Percentiles rank a stretch among this genome's conserved stretches.
Evolutionary conservation across 64 coral and sea anemone genomes (phyloP).

Genomic region (Stylophora pistillata): DNA sequence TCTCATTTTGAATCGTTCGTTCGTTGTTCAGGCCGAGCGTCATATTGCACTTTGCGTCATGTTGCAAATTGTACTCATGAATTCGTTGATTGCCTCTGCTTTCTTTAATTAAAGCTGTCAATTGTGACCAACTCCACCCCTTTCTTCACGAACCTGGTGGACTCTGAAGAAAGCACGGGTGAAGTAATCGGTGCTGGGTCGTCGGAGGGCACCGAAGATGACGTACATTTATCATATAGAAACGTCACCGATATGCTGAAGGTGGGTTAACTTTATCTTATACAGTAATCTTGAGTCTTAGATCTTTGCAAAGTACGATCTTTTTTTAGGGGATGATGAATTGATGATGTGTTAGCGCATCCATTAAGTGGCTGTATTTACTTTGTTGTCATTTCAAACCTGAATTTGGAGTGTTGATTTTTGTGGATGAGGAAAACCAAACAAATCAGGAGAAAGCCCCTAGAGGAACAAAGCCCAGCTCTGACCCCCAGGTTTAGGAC

Average conservation of each 20-base stretch:
- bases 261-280: slow-evolving; percentile 17
- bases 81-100: not conserved
- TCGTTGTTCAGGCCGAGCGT: not conserved
- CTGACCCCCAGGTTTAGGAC: not conserved
- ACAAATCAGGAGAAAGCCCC: too few relatives aligned
- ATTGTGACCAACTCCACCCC: slow-evolving; percentile 61
- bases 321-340: too few relatives aligned
- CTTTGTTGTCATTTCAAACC: too few relatives aligned
- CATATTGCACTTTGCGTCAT: not conserved
- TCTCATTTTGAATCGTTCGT: not conserved
- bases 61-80: not conserved
- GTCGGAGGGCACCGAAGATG: slow-evolving; percentile 77
- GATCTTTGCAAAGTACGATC: too few relatives aligned
- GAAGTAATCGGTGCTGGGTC: slow-evolving; percentile 78
- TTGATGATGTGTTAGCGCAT: too few relatives aligned
- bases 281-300: too few relatives aligned
- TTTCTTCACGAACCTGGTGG: slow-evolving; percentile 93
- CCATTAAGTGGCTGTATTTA: too few relatives aligned
- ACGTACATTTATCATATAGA: slow-evolving; percentile 81
- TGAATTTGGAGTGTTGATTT: too few relatives aligned
- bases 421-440: too few relatives aligned
- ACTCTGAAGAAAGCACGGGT: slow-evolving; percentile 66
- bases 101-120: slow-evolving; percentile 52
- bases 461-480: too few relatives aligned
- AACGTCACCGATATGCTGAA: slow-evolving; percentile 81